Percentiles rank a stretch among this genome's conserved stretches.
Evolutionary conservation across 2,888 invertebrate genomes (phyloP).

Genomic region (Ennomos quercinarius): DNA sequence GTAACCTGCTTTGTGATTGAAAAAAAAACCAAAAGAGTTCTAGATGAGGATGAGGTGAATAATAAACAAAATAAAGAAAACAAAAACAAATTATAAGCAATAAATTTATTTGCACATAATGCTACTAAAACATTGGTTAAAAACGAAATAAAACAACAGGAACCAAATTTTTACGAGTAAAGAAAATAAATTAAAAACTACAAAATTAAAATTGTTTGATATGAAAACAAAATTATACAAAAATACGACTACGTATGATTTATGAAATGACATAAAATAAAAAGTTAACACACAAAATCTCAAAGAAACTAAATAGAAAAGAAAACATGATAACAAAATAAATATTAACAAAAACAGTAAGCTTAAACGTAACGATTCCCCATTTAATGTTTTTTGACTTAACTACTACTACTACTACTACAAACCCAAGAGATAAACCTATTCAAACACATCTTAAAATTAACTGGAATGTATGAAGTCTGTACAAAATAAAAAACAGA

Average conservation of each 20-base stretch:
- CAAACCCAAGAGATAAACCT: conserved; percentile 39
- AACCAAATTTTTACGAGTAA: conserved; percentile 67
- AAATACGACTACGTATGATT: conserved; percentile 47
- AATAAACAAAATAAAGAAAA: conserved; percentile 55
- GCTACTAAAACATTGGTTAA: conserved; percentile 73
- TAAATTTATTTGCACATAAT: conserved; percentile 81
- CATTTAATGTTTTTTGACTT: conserved; percentile 59
- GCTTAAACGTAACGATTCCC: conserved; percentile 85
- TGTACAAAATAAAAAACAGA: conserved; percentile 59
- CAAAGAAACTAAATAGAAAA: conserved; percentile 63
- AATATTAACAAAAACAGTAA: conserved; percentile 78
- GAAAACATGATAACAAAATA: conserved; percentile 78
- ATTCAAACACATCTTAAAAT: conserved; percentile 37
- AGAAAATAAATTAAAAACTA: conserved; percentile 54
- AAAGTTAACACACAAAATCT: conserved; percentile 66
- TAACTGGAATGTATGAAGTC: conserved; percentile 68
- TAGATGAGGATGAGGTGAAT: conserved; percentile 12
- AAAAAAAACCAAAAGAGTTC: no score
- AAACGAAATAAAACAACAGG: conserved; percentile 86
- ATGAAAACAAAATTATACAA: conserved; percentile 60
- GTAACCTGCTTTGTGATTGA: no score
- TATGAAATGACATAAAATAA: conserved; percentile 47
- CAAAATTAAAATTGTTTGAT: conserved; percentile 46
- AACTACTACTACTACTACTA: conserved; percentile 32
- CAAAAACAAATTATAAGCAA: conserved; percentile 73